phyloP scores from a whole-genome alignment of 2,113 vertebrate genomes.

The Erpornis zantholeuca region DNA sequence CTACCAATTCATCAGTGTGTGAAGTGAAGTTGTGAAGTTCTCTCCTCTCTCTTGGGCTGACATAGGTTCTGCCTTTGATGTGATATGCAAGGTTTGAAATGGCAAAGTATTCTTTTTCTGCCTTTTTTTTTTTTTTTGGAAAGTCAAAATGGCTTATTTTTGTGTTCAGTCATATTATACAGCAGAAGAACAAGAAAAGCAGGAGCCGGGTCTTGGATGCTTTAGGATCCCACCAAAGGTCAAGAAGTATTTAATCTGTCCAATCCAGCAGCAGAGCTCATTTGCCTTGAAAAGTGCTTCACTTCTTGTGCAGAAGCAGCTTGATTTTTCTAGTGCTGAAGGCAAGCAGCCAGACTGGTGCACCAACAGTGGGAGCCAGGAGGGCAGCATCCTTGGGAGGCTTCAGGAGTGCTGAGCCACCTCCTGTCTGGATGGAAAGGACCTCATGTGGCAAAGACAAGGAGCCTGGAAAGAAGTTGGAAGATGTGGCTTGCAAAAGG shows the following conservation, averaged over 20 bases:
- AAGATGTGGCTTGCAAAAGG: background rate
- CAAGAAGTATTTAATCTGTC: background rate
- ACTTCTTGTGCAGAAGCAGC: background rate
- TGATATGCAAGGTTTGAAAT: background rate
- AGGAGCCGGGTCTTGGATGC: background rate
- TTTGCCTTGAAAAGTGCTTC: background rate
- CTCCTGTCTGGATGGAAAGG: background rate
- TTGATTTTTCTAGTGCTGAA: background rate
- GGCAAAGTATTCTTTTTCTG: background rate
- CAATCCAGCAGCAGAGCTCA: background rate
- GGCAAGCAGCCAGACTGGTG: background rate
- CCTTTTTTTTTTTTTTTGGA: background rate
- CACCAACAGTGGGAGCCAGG: background rate
- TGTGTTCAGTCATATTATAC: background rate
- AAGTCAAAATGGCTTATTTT: background rate
- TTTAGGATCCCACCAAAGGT: background rate
- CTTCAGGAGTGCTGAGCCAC: background rate
- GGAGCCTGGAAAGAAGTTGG: background rate
- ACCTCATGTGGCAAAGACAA: background rate
- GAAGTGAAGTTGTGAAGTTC: background rate
- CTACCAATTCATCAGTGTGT: background rate
- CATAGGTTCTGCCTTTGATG: background rate
- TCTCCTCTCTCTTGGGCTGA: background rate
- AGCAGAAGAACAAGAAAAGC: background rate
- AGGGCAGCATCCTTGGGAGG: background rate